Conservation (phyloP, 2,888 invertebrate species). For the Autographa pulchrina region DNA sequence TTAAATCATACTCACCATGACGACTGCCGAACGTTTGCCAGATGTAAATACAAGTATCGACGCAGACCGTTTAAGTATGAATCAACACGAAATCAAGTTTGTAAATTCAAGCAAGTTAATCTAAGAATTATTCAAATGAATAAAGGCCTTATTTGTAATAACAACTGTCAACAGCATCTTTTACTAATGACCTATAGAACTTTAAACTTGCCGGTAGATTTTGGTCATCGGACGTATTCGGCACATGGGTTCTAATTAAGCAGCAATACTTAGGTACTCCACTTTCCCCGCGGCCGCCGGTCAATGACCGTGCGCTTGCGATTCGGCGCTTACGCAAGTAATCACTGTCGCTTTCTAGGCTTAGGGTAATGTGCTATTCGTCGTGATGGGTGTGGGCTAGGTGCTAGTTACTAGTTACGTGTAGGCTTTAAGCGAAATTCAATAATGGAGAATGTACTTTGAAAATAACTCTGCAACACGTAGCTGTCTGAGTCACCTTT, state of each 20-base stretch:
- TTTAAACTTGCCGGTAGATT: constrained; percentile 20
- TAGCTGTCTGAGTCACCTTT: too few relatives aligned
- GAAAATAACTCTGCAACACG: background rate
- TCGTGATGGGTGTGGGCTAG: constrained; percentile 19
- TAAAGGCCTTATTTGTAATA: constrained; percentile 10
- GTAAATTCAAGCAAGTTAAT: constrained; percentile 14
- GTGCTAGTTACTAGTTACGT: constrained; percentile 6
- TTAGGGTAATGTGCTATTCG: constrained; percentile 59
- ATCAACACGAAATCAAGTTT: background rate
- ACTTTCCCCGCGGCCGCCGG: constrained; percentile 80
- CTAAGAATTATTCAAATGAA: background rate
- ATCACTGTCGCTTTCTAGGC: constrained; percentile 87
- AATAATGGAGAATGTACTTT: background rate
- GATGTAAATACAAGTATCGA: constrained; percentile 1
- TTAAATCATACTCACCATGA: constrained; percentile 4
- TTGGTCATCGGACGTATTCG: constrained; percentile 40
- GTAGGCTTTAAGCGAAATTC: background rate
- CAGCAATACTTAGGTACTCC: constrained; percentile 68
- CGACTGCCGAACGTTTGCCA: background rate
- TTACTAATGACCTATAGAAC: constrained; percentile 27
- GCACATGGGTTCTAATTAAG: constrained; percentile 70
- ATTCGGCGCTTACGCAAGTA: constrained; percentile 84
- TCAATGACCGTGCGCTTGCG: constrained; percentile 74
- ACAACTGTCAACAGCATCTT: constrained; percentile 13
- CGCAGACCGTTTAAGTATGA: constrained; percentile 1